Evolutionary conservation across 2,113 vertebrate species (phyloP), one percentile per base, ranked within the genome.

Genomic region (Telmatochromis brachygnathus): DNA sequence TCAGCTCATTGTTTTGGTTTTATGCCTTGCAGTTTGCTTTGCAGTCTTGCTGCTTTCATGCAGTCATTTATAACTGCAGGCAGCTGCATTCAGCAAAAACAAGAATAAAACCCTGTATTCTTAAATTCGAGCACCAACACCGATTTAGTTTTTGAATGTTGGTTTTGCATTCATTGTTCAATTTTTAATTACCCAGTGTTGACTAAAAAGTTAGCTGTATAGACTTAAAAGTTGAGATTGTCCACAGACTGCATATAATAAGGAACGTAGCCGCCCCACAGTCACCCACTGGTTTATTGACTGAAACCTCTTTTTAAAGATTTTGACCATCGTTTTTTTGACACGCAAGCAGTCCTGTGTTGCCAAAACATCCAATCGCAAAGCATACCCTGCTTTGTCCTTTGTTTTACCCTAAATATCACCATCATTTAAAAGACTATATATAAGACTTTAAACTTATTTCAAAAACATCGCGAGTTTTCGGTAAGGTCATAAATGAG

Each of bases 51-150:
- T 60, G 58, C 28, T 62, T 19, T 65, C 33, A 37, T 65, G 30
- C 60, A 35, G 0, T 37, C 19, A 1, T 65, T 65, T 37, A 21
- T 37, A 65, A 0, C 19, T 5, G 6, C 6, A n/a, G 6, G 30
- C 17, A 21, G 60, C 60, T 65, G 33, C 11, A 65, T 65, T 21
- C 1, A 65, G 60, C 19, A 37, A 65, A 65, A 7, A 21, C 33
- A 65, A 65, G 33, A 5, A 65, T 37, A 37, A 65, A 65, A 37
- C 33, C 28, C 10, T 6, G 62, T 39, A 21, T 68, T 39, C 62
- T 14, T 68, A 14, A 39, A 9, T 70, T 14, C 0, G 1, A 26
- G 12, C 35, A 42, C 33, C 30, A 65, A 65, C 33, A 21, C 7
- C 0, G 3, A 42, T n/a, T 65, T 37, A 37, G 33, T 37, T 4